Base-by-base conservation (phyloP, 2,888 invertebrate species). In the Panzeria rudis region DNA sequence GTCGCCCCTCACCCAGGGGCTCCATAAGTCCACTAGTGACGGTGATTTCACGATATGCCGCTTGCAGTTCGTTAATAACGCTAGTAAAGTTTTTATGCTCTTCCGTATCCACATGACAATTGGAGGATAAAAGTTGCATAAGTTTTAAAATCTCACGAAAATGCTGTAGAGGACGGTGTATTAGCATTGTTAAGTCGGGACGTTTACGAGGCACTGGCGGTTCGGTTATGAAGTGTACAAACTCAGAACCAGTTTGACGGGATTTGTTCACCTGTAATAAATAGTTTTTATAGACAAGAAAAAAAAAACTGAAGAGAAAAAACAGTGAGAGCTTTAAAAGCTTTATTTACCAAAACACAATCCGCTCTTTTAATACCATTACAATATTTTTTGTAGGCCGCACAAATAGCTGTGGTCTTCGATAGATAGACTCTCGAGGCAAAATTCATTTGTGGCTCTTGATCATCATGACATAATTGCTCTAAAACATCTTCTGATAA, bases 1-100 rank as follows among this genome's bases (percentile, higher is more conserved):
- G 97, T 83, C 96, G 94, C 0, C 97, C 97, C 89, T 97, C 97
- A 17, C 96, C 96, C 73, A 96, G 94, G 0, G 97, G 95, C 87
- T 97, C 97, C 97, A 97, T 97, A 6, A 97, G 93, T 3, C 97
- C 97, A 17, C 96, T 96, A 84, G 95, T 96, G 8, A 96, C 95
- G 0, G 97, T 97, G 15, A 97, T 96, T 90, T 97, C 97, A 89
- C 96, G 95, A 91, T 97, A 97, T 62, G 94, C 94, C 78, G 94
- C 93, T 94, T 96, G 93, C 72, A 93, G 85, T 83, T 93, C 93
- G n/a, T 89, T 90, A 3, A 93, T 93, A n/a, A 93, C 92, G 41
- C 88, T 90, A 44, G 88, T 90, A 47, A 93, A 93, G 83, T 93
- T 93, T 88, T 91, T 92, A 84, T 92, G 92, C 88, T 93, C 93